These are phyloP conservation scores for Trypoxylon attenuatum DNA, from an alignment of 2,888 invertebrate genomes.

Conservation along the genomic window DNA sequence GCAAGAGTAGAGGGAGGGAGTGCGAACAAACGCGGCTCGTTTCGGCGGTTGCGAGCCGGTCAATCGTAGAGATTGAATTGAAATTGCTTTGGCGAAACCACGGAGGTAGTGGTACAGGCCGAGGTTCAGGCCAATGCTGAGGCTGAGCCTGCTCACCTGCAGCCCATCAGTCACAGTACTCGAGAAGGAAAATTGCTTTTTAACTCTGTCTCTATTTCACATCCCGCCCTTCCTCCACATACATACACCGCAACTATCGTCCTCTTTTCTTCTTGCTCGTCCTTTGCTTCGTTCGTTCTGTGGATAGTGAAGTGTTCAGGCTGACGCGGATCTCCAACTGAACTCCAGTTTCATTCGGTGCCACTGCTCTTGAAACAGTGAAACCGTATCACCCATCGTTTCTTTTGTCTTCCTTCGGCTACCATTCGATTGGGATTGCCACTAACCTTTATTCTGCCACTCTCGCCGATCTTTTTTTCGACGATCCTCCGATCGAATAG, in stretches of 20 bases:
- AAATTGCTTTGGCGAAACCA: constrained; percentile 51
- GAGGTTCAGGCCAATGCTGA: constrained; percentile 23
- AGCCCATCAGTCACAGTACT: constrained; percentile 28
- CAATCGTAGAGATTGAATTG: constrained; percentile 55
- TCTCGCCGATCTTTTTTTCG: constrained; percentile 20
- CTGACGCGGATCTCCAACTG: constrained; percentile 29
- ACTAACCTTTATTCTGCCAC: constrained; percentile 39
- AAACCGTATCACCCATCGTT: constrained; percentile 29
- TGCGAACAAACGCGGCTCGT: constrained; percentile 26
- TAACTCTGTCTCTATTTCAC: constrained; percentile 37
- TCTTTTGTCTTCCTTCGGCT: constrained; percentile 17
- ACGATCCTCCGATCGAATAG: not conserved
- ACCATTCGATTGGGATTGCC: constrained; percentile 31
- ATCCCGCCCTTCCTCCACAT: too few species aligned
- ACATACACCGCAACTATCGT: too few species aligned
- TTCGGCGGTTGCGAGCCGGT: constrained; percentile 35
- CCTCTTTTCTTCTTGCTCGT: too few species aligned
- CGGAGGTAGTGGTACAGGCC: not conserved
- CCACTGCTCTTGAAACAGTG: constrained; percentile 25
- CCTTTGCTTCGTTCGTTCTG: too few species aligned
- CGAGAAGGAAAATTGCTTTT: constrained; percentile 50
- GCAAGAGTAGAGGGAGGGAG: constrained; percentile 8
- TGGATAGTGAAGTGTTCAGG: too few species aligned
- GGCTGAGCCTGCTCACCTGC: constrained; percentile 31
- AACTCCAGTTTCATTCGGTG: constrained; percentile 20